phyloP scores from a whole-genome alignment of 2,888 invertebrate genomes.

The Phorcus lineatus region DNA sequence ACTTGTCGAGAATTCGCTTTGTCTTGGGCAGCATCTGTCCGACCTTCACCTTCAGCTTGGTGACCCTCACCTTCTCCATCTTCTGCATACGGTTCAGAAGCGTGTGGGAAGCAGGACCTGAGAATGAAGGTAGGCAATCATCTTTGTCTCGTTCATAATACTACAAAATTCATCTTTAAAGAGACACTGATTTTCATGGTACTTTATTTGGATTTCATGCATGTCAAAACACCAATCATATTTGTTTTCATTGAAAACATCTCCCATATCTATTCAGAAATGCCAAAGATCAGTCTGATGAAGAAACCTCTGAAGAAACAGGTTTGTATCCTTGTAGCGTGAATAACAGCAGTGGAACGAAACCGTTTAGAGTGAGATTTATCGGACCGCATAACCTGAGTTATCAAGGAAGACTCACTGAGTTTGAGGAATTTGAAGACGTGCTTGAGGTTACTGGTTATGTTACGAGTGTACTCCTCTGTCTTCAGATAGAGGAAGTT shows the following conservation, averaged over 20 bases:
- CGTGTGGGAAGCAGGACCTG: constrained; percentile 39
- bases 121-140: not conserved
- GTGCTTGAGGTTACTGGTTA: constrained; percentile 27
- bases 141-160: not conserved
- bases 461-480: constrained; percentile 45
- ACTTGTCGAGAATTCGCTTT: constrained; percentile 42
- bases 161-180: not conserved
- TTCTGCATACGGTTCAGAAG: constrained; percentile 33
- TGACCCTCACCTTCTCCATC: constrained; percentile 41
- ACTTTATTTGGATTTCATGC: no score
- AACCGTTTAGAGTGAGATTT: no score
- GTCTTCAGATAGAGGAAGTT: constrained; percentile 47
- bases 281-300: no score
- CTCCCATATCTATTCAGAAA: no score
- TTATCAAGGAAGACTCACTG: constrained; percentile 33
- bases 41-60: constrained; percentile 41
- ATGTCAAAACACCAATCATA: no score
- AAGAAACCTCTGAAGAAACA: no score
- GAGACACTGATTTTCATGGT: no score
- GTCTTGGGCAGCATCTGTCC: constrained; percentile 50
- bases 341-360: no score
- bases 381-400: no score
- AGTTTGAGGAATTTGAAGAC: constrained; percentile 45
- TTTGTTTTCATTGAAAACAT: no score
- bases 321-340: no score